Base-by-base conservation (phyloP, 2,113 vertebrate species). In the Sylvia atricapilla region DNA sequence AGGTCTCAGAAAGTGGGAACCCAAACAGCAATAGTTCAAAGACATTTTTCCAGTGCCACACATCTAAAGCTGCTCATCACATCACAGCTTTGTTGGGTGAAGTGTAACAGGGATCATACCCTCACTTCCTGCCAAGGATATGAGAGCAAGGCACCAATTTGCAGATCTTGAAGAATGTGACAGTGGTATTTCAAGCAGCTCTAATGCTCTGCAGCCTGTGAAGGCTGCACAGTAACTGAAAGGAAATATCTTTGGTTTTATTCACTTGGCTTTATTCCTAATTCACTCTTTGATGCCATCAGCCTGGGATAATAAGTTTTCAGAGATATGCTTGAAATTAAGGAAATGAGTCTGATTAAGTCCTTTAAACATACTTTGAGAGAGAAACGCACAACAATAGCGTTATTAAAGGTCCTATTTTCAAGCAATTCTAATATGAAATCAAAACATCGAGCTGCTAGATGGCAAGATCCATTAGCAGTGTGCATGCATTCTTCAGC, bases 271-370 rank as follows among this genome's bases (percentile, higher is more conserved):
- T 84, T 90, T 92, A 87, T 89, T 95, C 95, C 96, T 95, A 97
- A 97, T 95, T 96, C 84, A 72, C 77, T 95, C 95, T 96, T 96
- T 94, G 96, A 97, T 97, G 95, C 94, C 95, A 97, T 94, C 89
- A 87, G 96, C 80, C 86, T 93, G 93, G 74, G 96, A 96, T 96
- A 96, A 95, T 92, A 89, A 52, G 4, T 94, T 95, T 93, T 90
- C 73, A 94, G 83, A 96, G 86, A 90, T 92, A 95, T 2, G 90
- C 76, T 77, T 67, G 84, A 96, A 95, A 97, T 94, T 95, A 95
- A 96, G 95, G 95, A 97, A 96, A 94, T 92, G 83, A 90, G 73
- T 90, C 60, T 90, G 94, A 96, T 97, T 92, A 96, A 94, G 68
- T 56, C 68, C 60, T 92, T 90, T 92, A 89, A 90, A 93, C 80